Conservation (phyloP, 2,888 invertebrate species). For the Syritta pipiens region DNA sequence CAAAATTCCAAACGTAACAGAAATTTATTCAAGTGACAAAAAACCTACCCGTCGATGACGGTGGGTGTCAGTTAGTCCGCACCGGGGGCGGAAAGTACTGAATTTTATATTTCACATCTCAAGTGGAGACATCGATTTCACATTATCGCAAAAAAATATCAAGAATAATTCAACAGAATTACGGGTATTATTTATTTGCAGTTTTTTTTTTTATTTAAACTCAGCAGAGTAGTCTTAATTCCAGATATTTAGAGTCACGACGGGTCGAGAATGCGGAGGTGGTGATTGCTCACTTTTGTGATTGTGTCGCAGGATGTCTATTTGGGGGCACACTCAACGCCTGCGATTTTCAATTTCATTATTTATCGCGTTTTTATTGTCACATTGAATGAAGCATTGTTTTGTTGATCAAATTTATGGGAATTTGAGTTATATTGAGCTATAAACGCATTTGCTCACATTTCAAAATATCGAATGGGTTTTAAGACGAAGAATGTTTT, state of each 20-base stretch:
- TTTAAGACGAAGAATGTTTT: too few relatives aligned
- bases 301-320: neutral
- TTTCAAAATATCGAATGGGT: too few relatives aligned
- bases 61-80: too few relatives aligned
- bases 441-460: conserved; percentile 62
- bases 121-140: conserved; percentile 66
- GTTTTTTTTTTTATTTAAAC: conserved; percentile 53
- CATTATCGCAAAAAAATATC: conserved; percentile 66
- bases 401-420: conserved; percentile 58
- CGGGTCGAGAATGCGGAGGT: neutral
- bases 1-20: conserved; percentile 53
- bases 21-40: conserved; percentile 62
- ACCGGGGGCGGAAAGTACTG: neutral
- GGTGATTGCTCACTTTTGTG: conserved; percentile 22
- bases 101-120: conserved; percentile 58
- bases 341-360: conserved; percentile 45
- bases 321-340: conserved; percentile 4
- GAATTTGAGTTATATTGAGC: conserved; percentile 62
- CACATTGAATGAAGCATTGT: conserved; percentile 61
- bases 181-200: conserved; percentile 66
- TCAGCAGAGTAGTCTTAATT: conserved; percentile 56
- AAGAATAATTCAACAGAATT: conserved; percentile 66
- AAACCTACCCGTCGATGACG: conserved; percentile 2
- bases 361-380: conserved; percentile 51
- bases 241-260: conserved; percentile 50